Conservation (phyloP, 2,797 vertebrate genomes). For the Darevskia nairensis region DNA sequence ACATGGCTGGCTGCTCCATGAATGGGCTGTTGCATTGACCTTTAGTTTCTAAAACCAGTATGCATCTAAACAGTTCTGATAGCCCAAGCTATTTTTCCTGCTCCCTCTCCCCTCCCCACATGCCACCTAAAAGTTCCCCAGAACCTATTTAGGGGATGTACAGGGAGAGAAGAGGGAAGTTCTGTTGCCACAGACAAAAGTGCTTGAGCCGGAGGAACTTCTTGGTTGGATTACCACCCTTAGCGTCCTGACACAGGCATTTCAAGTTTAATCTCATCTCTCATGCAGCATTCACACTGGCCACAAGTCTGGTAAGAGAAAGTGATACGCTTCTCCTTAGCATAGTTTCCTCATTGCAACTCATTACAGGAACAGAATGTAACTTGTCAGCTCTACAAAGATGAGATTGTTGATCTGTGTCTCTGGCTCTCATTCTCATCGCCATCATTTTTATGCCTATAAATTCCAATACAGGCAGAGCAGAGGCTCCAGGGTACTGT, state of each 20-base stretch:
- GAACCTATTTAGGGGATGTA: too few relatives aligned
- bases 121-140: too few relatives aligned
- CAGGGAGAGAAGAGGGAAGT: too few relatives aligned
- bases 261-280: not conserved
- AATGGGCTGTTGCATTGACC: not conserved
- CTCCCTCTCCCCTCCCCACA: too few relatives aligned
- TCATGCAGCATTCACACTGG: not conserved
- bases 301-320: not conserved
- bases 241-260: not conserved
- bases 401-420: not conserved
- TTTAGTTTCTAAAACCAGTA: not conserved
- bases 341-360: not conserved
- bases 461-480: not conserved
- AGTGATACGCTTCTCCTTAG: not conserved
- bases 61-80: too few relatives aligned
- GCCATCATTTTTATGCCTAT: not conserved
- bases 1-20: not conserved
- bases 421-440: not conserved
- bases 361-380: not conserved
- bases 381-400: not conserved
- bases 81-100: too few relatives aligned
- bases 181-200: too few relatives aligned
- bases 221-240: not conserved
- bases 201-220: too few relatives aligned
- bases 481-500: not conserved